A percentile compares a stretch with the other conserved stretches of the same genome.
phyloP scores from a whole-genome alignment of 2,797 vertebrate genomes.

The Anguilla marmorata region DNA sequence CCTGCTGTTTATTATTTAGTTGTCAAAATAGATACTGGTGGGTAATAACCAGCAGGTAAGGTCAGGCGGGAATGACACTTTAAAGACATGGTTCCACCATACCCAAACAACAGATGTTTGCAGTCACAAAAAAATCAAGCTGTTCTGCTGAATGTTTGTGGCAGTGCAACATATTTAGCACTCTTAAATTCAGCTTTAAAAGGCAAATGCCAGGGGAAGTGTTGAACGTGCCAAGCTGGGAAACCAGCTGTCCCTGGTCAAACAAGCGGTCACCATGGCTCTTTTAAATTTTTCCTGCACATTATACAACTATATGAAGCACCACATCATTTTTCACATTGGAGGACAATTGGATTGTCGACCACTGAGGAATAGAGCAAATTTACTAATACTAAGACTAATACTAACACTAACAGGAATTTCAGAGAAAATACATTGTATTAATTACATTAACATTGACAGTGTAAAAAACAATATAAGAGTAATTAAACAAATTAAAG shows the following conservation, averaged over 20 bases:
- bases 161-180: slow-evolving; percentile 2
- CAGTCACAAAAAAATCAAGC: neutral
- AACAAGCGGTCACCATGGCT: neutral
- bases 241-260: neutral
- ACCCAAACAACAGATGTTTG: slow-evolving; percentile 8
- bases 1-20: neutral
- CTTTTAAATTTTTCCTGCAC: neutral
- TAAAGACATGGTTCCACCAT: neutral
- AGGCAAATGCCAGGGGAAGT: neutral
- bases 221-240: neutral
- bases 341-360: neutral
- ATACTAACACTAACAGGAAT: no score
- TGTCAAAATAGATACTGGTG: neutral
- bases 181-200: neutral
- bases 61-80: slow-evolving; percentile 8
- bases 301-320: neutral
- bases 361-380: neutral
- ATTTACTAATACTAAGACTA: neutral
- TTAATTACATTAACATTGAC: no score
- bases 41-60: neutral
- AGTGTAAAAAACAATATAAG: neutral
- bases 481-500: neutral
- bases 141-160: neutral
- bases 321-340: neutral
- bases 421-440: no score